Evolutionary conservation across 2,113 vertebrate species (phyloP).

Genomic region (Neodon shergylaensis): DNA sequence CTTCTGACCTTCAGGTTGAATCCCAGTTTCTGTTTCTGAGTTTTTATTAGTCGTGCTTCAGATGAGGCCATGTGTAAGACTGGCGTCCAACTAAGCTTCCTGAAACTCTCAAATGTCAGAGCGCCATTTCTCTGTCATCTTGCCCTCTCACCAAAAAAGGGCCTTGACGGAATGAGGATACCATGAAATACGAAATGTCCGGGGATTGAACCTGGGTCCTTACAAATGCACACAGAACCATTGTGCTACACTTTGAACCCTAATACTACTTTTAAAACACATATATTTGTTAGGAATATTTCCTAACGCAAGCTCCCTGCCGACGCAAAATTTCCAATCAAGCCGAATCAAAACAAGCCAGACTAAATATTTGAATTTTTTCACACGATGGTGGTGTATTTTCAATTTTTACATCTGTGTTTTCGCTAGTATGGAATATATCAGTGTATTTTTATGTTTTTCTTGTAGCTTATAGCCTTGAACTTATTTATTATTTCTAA

Average conservation of each 20-base stretch:
- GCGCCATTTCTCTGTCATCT: not conserved
- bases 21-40: too few species aligned
- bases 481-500: not conserved
- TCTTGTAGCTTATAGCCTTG: not conserved
- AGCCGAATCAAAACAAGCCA: too few species aligned
- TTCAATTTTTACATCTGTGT: not conserved
- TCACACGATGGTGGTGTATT: not conserved
- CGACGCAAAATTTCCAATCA: too few species aligned
- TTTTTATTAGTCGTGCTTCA: too few species aligned
- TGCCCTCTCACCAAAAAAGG: not conserved
- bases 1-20: too few species aligned
- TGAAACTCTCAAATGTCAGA: not conserved
- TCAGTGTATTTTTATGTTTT: not conserved
- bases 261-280: not conserved
- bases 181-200: not conserved
- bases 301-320: too few species aligned
- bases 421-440: not conserved
- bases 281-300: not conserved
- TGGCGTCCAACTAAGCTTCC: not conserved
- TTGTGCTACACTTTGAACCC: not conserved
- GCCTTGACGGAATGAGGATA: not conserved
- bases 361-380: not conserved
- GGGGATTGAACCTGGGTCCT: not conserved
- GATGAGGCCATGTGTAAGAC: not conserved
- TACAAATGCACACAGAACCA: not conserved